Base-by-base conservation (phyloP, 2,888 invertebrate genomes). In the Apamea anceps region DNA sequence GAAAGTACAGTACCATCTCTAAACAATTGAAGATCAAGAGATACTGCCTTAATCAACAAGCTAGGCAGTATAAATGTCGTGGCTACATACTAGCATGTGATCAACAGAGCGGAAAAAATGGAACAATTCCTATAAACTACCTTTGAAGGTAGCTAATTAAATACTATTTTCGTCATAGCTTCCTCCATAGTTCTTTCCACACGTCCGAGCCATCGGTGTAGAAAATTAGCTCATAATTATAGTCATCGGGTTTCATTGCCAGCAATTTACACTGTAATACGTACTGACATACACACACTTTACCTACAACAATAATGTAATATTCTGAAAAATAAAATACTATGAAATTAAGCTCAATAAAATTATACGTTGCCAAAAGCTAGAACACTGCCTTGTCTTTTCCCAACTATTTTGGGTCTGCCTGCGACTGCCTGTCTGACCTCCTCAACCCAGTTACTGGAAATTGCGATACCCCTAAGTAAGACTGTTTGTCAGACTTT, bases 221-320 rank as follows among this genome's bases (percentile, higher is more conserved):
- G 79, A 79, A 75, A 83, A 85, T 85, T 83, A 71, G 51, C 82
- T 45, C 83, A 45, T 75, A 75, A 79, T 85, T 82, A 85, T 54
- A 48, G 75, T 73, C 72, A 72, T 79, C 72, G 8, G 13, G 5
- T 60, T 74, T 77, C 82, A 84, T 63, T 86, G 83, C 66, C 77
- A 77, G 32, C 18, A 21, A 75, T 63, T 62, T 75, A 72, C 15
- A 54, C 32, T 45, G 63, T 81, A 68, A 72, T 74, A 62, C 2
- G 13, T 42, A 32, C 37, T 60, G 25, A 78, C 32, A 63, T 28
- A 51, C 37, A 51, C 12, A 76, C 62, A 62, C 3, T 73, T 13
- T 60, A n/a, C 8, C 10, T 42, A 6, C 2, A n/a, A 67, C n/a
- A 21, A 45, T 68, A 21, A 57, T 57, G 51, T 51, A 51, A 28